Evolutionary conservation across 2,888 invertebrate species (phyloP), one percentile per base, ranked within the genome.

Genomic region (Epirrita christyi): DNA sequence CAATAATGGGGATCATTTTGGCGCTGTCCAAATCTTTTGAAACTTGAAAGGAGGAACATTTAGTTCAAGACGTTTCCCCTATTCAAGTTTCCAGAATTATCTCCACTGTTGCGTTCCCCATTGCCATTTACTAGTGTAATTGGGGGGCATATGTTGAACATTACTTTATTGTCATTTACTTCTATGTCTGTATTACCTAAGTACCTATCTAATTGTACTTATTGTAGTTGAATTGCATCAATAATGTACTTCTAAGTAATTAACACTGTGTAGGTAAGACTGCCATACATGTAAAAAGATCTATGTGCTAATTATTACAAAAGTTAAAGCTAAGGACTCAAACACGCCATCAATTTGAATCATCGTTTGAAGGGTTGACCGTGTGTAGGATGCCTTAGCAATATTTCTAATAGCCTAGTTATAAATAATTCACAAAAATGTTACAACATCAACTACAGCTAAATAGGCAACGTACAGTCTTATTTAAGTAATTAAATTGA

Each of bases 401-500:
- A 49, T 42, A 48, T 8, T 45, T 13, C 34, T 32, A 27, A 40
- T 46, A 56, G 8, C 14, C 21, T 42, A 51, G 10, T 41, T 38
- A 27, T 50, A 55, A 63, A 13, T 9, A 61, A 53, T 48, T 53
- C 53, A 66, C 41, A 63, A 34, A 61, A 53, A 32, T 29, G 44
- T 55, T 61, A 63, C 61, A 67, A 65, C 64, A 61, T 54, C 55
- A 64, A 68, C 69, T 59, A 53, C 64, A 63, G 70, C 67, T 66
- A 68, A 70, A 64, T 65, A 76, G 76, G 76, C 77, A 76, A 72
- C 66, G 45, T 61, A 68, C 76, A 76, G 76, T 76, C 76, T 76
- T 72, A 58, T 61, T 37, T 37, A 59, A 42, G 49, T 65, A 63
- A 52, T 59, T 37, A 41, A 60, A 57, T 61, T 63, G 65, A 66